These are phyloP conservation scores for Blera fallax DNA, from an alignment of 2,888 invertebrate species.

Conservation along the genomic window DNA sequence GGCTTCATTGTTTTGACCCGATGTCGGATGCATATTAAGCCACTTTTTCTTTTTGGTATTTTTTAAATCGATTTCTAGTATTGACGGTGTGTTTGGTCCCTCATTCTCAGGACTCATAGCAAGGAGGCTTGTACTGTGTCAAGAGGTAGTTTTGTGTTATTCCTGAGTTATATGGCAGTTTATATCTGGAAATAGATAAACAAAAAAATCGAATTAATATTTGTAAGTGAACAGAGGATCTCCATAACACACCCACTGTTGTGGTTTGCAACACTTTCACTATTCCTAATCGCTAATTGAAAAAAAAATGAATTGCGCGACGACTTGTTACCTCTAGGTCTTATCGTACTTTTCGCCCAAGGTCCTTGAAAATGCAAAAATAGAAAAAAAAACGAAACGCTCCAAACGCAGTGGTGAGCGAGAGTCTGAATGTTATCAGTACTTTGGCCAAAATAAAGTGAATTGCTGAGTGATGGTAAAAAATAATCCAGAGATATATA, in stretches of 20 bases:
- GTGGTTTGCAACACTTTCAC: constrained; percentile 56
- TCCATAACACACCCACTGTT: constrained; percentile 21
- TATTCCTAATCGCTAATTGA: constrained; percentile 50
- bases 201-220: neutral
- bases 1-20: constrained; percentile 55
- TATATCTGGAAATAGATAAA: constrained; percentile 28
- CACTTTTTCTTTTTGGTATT: constrained; percentile 68
- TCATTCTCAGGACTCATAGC: constrained; percentile 71
- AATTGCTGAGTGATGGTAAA: constrained; percentile 31
- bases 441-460: constrained; percentile 48
- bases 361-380: constrained; percentile 58
- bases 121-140: constrained; percentile 29
- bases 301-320: constrained; percentile 57
- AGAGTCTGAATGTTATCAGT: constrained; percentile 53
- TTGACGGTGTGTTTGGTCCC: constrained; percentile 67
- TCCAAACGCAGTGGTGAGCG: neutral
- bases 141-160: constrained; percentile 35
- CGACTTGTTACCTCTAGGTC: constrained; percentile 41
- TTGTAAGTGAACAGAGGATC: too few species aligned
- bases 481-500: neutral
- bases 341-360: constrained; percentile 69
- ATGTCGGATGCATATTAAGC: constrained; percentile 66
- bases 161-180: constrained; percentile 50
- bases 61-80: constrained; percentile 64
- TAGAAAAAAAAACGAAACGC: neutral